These are phyloP conservation scores for Actenoides hombroni DNA, from an alignment of 2,113 vertebrate genomes.

Conservation along the genomic window DNA sequence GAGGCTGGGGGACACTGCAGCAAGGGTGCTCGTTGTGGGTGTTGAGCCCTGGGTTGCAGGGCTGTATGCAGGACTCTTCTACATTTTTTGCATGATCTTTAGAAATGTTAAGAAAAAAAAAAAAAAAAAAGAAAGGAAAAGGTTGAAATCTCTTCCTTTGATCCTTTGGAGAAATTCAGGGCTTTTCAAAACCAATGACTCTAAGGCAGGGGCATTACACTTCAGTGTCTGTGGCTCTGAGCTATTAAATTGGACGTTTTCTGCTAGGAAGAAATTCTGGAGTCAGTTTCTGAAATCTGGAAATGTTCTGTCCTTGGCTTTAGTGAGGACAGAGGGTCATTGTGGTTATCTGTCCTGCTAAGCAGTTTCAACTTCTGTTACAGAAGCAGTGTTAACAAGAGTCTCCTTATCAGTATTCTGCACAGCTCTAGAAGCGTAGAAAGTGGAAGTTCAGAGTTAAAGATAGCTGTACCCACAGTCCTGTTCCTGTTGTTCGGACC, in stretches of 20 bases:
- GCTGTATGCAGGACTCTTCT: neutral
- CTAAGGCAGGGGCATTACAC: neutral
- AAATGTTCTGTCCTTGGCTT: neutral
- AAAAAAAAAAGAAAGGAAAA: neutral
- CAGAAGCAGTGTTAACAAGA: neutral
- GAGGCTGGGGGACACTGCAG: neutral
- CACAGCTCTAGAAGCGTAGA: neutral
- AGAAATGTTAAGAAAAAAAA: rapidly evolving
- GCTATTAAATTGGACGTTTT: neutral
- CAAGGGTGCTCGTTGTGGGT: neutral
- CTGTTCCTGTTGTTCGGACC: neutral
- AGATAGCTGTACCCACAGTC: neutral
- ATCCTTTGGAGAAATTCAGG: neutral
- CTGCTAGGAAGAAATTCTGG: neutral
- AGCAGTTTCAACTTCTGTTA: neutral
- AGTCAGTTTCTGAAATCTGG: neutral
- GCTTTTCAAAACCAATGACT: neutral
- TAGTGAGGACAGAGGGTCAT: neutral
- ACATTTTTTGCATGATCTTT: rapidly evolving
- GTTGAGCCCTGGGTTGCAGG: neutral
- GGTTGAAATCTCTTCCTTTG: neutral
- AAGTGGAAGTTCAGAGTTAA: neutral
- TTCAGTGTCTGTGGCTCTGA: neutral
- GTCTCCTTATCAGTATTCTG: neutral
- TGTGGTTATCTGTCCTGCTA: neutral